Percentiles rank a stretch among this genome's conserved stretches.
Evolutionary conservation across 2,888 invertebrate species (phyloP).

Genomic region (Platycheirus rosarum): DNA sequence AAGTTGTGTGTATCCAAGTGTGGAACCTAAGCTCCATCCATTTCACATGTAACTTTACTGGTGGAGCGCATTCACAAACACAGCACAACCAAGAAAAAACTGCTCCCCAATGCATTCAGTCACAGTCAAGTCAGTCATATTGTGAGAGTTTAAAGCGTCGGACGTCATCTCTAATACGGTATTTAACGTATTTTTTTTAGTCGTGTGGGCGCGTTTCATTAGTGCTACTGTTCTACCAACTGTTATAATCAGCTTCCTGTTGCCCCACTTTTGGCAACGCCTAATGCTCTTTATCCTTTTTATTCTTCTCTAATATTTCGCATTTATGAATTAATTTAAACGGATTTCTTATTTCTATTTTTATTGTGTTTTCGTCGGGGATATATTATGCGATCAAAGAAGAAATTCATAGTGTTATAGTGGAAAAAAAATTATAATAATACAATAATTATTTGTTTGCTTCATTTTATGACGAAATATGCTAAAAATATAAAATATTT

Average conservation of each 20-base stretch:
- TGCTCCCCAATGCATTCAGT: slow-evolving; percentile 34
- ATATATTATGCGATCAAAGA: too few species aligned
- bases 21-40: slow-evolving; percentile 52
- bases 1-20: slow-evolving; percentile 20
- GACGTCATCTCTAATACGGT: too few species aligned
- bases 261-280: slow-evolving; percentile 36
- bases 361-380: not conserved
- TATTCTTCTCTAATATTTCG: not conserved
- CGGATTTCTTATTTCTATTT: too few species aligned
- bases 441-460: too few species aligned
- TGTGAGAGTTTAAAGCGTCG: slow-evolving; percentile 50
- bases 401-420: too few species aligned
- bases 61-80: slow-evolving; percentile 18
- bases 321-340: not conserved
- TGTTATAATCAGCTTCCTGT: slow-evolving; percentile 52
- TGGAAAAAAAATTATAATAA: too few species aligned
- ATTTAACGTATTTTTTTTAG: slow-evolving; percentile 11
- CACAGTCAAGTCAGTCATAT: too few species aligned
- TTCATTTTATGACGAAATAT: too few species aligned
- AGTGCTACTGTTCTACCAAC: slow-evolving; percentile 34
- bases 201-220: slow-evolving; percentile 48
- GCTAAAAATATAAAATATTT: too few species aligned
- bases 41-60: slow-evolving; percentile 6
- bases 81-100: not conserved
- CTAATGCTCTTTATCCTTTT: slow-evolving; percentile 10